Percentiles rank a stretch among this genome's conserved stretches.
Conservation (phyloP, 2,888 invertebrate genomes). For the Nomada ferruginata region DNA sequence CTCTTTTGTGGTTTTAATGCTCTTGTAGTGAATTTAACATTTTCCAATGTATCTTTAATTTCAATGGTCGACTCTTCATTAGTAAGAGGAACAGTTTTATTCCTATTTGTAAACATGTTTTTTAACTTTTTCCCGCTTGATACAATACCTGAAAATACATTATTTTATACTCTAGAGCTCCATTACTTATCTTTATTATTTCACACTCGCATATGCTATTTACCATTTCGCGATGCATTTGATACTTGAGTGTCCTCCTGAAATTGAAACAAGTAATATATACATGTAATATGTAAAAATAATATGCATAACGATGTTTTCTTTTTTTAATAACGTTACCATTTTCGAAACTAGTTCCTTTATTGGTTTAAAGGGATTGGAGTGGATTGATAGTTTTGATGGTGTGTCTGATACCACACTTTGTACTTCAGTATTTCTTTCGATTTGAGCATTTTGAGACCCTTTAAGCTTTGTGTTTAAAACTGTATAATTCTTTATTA, state of each 20-base stretch:
- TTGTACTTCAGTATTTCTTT: constrained; percentile 50
- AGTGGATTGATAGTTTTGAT: constrained; percentile 76
- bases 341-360: constrained; percentile 71
- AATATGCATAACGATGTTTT: neutral
- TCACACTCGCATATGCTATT: constrained; percentile 12
- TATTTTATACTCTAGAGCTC: neutral
- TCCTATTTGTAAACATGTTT: constrained; percentile 69
- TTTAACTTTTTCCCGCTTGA: constrained; percentile 62
- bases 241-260: constrained; percentile 50
- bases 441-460: constrained; percentile 64
- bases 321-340: constrained; percentile 50
- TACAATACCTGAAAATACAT: constrained; percentile 49
- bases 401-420: constrained; percentile 69
- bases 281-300: neutral
- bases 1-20: constrained; percentile 46
- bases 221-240: constrained; percentile 68
- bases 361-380: constrained; percentile 78
- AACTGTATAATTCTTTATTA: constrained; percentile 76
- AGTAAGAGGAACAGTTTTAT: constrained; percentile 78
- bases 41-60: constrained; percentile 48
- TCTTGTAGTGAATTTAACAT: constrained; percentile 14
- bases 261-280: constrained; percentile 38
- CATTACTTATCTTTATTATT: constrained; percentile 4
- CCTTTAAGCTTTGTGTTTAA: constrained; percentile 76
- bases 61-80: constrained; percentile 61